phyloP scores from a whole-genome alignment of 2,797 vertebrate species.

The Silurus lanzhouensis region DNA sequence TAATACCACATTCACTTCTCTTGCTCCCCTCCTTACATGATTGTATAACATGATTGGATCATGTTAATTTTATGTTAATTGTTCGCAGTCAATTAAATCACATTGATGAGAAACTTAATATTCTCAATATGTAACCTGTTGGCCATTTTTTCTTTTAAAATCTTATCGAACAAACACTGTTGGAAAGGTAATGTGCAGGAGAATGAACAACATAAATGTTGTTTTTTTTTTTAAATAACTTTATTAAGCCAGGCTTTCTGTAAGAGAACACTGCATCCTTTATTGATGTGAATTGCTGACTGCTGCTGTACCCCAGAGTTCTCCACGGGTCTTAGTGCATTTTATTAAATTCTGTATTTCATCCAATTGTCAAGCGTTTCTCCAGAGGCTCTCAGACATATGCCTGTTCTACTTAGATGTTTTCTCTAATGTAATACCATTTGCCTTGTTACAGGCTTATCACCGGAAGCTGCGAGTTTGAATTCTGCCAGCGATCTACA shows the following conservation, averaged over 20 bases:
- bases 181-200: background rate
- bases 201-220: background rate
- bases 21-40: background rate
- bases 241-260: constrained; percentile 10
- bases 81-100: background rate
- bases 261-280: constrained; percentile 7
- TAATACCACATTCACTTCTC: background rate
- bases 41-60: background rate
- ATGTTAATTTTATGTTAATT: background rate
- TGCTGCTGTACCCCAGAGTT: background rate
- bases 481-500: background rate
- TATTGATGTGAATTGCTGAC: constrained; percentile 28
- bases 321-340: background rate
- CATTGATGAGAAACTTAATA: background rate
- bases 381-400: background rate
- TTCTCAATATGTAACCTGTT: background rate
- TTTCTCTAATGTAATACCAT: background rate
- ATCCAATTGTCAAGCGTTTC: background rate
- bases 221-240: background rate
- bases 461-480: background rate
- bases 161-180: background rate
- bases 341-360: constrained; percentile 42
- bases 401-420: background rate
- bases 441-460: background rate
- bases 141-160: background rate